phyloP scores from a whole-genome alignment of 2,113 vertebrate species.

The Psittacara wagleri region DNA sequence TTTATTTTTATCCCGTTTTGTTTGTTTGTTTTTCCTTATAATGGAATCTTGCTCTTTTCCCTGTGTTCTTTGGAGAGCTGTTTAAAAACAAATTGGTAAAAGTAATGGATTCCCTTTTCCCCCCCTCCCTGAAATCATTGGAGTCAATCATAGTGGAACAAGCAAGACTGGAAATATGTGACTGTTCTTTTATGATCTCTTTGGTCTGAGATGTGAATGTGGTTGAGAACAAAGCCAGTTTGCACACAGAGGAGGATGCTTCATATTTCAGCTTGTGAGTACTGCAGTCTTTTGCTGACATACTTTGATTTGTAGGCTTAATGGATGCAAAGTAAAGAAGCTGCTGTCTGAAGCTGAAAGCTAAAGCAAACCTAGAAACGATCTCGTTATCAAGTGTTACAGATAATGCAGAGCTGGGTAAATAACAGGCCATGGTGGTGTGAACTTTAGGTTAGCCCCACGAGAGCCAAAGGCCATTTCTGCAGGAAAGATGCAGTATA shows the following conservation, averaged over 20 bases:
- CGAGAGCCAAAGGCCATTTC: neutral
- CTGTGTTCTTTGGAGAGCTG: neutral
- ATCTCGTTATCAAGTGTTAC: neutral
- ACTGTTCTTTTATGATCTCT: neutral
- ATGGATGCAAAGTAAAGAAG: neutral
- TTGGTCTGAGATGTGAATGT: neutral
- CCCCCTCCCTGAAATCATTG: neutral
- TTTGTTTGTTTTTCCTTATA: neutral
- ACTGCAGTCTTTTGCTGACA: neutral
- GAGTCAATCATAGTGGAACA: neutral
- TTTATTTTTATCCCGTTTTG: neutral
- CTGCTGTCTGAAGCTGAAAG: neutral
- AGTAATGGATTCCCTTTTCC: neutral
- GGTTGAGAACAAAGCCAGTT: neutral
- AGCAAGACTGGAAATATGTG: neutral
- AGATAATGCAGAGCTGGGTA: neutral
- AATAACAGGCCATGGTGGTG: neutral
- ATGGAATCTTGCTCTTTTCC: neutral
- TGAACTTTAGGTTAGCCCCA: conserved; percentile 30
- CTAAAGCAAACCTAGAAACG: neutral
- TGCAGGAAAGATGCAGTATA: neutral
- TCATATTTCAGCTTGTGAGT: neutral
- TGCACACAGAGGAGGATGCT: neutral
- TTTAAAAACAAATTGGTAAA: neutral
- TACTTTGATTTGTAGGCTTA: neutral